Evolutionary conservation across 2,113 vertebrate species (phyloP), one percentile per base, ranked within the genome.

Genomic region (Rhombomys opimus): DNA sequence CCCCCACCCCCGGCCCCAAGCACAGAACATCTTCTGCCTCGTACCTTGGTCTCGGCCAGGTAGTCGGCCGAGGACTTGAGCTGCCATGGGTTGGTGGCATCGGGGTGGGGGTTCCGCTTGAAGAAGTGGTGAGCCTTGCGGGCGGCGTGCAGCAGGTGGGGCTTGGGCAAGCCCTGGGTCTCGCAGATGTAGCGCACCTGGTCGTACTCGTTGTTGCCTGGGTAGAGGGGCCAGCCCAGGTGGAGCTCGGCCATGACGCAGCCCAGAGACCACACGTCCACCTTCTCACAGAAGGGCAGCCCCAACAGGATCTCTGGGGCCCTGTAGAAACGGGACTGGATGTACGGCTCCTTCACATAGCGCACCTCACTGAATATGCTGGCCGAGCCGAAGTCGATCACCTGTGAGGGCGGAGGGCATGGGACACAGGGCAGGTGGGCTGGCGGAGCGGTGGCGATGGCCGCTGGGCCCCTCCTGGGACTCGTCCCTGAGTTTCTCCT

Each of bases 241-340:
- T 98, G 98, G 3, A 99, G 98, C 93, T 99, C 99, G 0, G 98
- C 98, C 98, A 99, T 98, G 78, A 99, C 94, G 0, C 99, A 99
- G 10, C 99, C 99, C 94, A 99, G 78, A 0, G 99, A 99, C 99
- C 99, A 99, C 75, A 99, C 32, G 0, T 99, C 99, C 87, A 99
- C 97, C 92, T 98, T 99, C 96, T 99, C 98, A 0, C 98, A 98
- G 98, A 99, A 99, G 2, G 99, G 99, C 87, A 99, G 63, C 4
- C 99, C 99, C 84, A 99, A 73, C n/a, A 99, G 93, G 30, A 99
- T 98, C 97, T 99, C 98, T 0, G 99, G 99, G 0, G 99, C 98
- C 77, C 98, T 95, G 93, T 99, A 99, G 96, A 99, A 99, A 30
- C 98, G 98, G 5, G 99, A 98, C 87, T 99, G 99, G 95, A 99